Evolutionary conservation across 2,113 vertebrate genomes (phyloP).

Genomic region (Anser brachyrhynchus): DNA sequence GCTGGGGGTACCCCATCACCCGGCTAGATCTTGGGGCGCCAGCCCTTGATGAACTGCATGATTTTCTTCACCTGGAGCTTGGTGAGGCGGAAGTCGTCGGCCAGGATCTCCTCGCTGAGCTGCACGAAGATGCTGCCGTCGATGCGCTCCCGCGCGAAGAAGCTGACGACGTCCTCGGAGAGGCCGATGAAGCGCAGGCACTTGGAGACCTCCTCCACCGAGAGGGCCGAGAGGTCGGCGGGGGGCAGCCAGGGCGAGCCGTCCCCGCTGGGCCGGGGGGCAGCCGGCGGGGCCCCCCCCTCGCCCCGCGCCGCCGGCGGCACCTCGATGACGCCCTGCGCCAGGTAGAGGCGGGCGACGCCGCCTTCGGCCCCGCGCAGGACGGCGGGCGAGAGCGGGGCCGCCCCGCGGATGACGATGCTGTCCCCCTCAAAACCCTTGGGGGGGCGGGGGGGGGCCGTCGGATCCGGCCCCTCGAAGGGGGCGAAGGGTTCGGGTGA

Average conservation of each 20-base stretch:
- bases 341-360: constrained; percentile 73
- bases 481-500: constrained; percentile 64
- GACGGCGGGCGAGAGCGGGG: constrained; percentile 77
- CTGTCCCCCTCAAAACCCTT: constrained; percentile 75
- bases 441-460: constrained; percentile 67
- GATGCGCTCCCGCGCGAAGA: constrained; percentile 93
- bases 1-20: fast-evolving
- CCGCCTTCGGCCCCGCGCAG: constrained; percentile 80
- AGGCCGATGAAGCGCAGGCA: constrained; percentile 96
- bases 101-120: constrained; percentile 96
- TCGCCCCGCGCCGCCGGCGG: constrained; percentile 61
- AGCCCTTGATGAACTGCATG: constrained; percentile 98
- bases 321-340: constrained; percentile 74
- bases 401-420: constrained; percentile 65
- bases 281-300: constrained; percentile 54
- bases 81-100: constrained; percentile 94
- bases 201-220: constrained; percentile 93
- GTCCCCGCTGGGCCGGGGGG: constrained; percentile 59
- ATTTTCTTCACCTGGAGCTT: constrained; percentile 98
- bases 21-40: constrained; percentile 92
- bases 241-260: constrained; percentile 88
- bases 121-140: constrained; percentile 97
- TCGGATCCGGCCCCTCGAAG: constrained; percentile 64
- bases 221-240: constrained; percentile 88
- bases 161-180: constrained; percentile 89